Evolutionary conservation across 2,888 invertebrate genomes (phyloP).

Genomic region (Polymixis lichenea): DNA sequence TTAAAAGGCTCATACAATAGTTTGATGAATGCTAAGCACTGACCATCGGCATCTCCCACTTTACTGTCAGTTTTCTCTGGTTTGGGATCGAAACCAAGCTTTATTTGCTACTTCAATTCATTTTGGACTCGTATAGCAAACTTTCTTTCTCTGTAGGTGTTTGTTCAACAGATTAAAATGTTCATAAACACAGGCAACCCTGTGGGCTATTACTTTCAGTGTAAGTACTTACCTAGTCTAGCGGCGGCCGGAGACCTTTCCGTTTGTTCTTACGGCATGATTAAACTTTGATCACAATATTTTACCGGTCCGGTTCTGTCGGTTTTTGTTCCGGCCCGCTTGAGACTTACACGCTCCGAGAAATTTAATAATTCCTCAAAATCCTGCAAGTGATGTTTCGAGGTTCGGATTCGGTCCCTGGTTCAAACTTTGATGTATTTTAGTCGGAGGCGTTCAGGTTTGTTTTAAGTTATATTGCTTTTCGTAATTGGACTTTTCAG

Average conservation of each 20-base stretch:
- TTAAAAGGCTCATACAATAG: neutral
- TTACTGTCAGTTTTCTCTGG: neutral
- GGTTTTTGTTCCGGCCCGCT: constrained; percentile 76
- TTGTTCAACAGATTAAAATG: constrained; percentile 39
- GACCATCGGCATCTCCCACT: neutral
- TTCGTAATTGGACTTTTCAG: constrained; percentile 5
- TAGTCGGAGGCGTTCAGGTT: constrained; percentile 18
- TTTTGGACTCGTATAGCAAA: constrained; percentile 25
- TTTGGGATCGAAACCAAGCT: neutral
- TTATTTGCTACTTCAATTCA: constrained; percentile 4
- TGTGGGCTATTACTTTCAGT: constrained; percentile 14
- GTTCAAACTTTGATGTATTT: constrained; percentile 64
- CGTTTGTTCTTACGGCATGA: constrained; percentile 71
- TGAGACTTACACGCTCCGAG: constrained; percentile 72
- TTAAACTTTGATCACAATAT: constrained; percentile 79
- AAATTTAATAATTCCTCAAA: constrained; percentile 78
- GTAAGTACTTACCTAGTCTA: neutral
- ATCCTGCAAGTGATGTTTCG: constrained; percentile 78
- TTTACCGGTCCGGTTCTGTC: constrained; percentile 70
- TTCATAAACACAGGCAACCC: neutral
- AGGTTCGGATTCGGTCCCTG: constrained; percentile 66
- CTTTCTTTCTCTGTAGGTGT: constrained; percentile 14
- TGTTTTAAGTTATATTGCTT: constrained; percentile 41
- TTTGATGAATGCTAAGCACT: neutral
- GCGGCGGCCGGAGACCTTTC: constrained; percentile 29